Conservation (phyloP, 1,140 invertebrate genomes). For the Leptestheria dahalacensis region DNA sequence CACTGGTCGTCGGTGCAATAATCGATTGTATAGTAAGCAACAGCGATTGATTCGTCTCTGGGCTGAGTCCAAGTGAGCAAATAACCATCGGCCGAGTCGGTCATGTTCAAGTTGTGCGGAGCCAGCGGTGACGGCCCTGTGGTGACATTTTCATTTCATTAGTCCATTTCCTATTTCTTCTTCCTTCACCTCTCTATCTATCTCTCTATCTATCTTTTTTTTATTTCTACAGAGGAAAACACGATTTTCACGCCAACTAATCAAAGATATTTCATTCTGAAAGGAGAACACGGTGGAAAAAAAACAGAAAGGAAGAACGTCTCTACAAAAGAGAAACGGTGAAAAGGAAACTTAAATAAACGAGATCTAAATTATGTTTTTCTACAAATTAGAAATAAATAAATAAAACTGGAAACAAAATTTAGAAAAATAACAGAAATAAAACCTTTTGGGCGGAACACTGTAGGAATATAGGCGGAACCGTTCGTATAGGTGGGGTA, state of each 20-base stretch:
- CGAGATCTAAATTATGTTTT: no score
- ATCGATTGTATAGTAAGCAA: slow-evolving; percentile 83
- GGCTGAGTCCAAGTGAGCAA: slow-evolving; percentile 76
- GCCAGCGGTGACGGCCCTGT: slow-evolving; percentile 73
- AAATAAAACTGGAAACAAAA: neutral
- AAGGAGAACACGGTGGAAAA: no score
- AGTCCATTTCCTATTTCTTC: no score
- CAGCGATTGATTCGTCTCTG: slow-evolving; percentile 39
- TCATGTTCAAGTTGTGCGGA: slow-evolving; percentile 72
- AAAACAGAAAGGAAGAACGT: no score
- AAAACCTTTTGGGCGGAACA: slow-evolving; percentile 52
- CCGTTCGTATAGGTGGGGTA: slow-evolving; percentile 63
- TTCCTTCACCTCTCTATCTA: no score
- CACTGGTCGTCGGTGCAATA: slow-evolving; percentile 72
- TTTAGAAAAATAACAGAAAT: slow-evolving; percentile 9
- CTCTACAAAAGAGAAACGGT: no score
- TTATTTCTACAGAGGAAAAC: no score
- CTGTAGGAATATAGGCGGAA: slow-evolving; percentile 48
- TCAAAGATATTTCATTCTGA: no score
- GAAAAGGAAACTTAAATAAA: no score
- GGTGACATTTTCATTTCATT: slow-evolving; percentile 5
- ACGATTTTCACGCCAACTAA: no score
- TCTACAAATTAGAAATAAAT: neutral
- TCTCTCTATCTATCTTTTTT: no score
- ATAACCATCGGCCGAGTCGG: slow-evolving; percentile 68